Evolutionary conservation across 2,888 invertebrate species (phyloP).

Genomic region (Thymelicus acteon): DNA sequence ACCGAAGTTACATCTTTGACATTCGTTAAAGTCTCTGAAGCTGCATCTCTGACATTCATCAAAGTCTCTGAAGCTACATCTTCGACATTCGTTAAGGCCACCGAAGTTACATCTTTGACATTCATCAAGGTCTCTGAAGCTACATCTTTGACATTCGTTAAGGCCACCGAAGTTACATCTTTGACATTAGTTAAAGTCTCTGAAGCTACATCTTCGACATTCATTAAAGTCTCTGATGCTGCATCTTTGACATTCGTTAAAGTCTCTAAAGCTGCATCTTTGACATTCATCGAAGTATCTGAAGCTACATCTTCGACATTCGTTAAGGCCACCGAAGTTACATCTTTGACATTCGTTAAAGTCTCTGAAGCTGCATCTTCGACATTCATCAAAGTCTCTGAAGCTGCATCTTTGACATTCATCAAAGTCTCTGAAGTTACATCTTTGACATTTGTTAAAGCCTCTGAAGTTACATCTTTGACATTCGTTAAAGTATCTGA

Average conservation of each 20-base stretch:
- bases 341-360: conserved; percentile 22
- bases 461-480: too few species aligned
- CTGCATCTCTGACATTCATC: neutral
- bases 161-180: neutral
- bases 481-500: too few species aligned
- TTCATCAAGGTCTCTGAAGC: neutral
- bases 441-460: too few species aligned
- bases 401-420: conserved; percentile 42
- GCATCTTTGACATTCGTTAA: conserved; percentile 20
- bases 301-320: conserved; percentile 42
- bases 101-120: neutral
- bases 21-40: neutral
- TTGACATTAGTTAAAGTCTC: neutral
- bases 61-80: conserved; percentile 34
- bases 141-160: conserved; percentile 18
- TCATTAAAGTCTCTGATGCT: neutral
- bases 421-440: too few species aligned
- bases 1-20: conserved; percentile 42
- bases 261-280: neutral
- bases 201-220: conserved; percentile 42
- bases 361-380: neutral
- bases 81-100: conserved; percentile 37
- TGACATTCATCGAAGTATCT: neutral
- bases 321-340: too few species aligned
- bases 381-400: neutral